Base-by-base conservation (phyloP, 2,888 invertebrate genomes). In the Standfussiana lucernea region DNA sequence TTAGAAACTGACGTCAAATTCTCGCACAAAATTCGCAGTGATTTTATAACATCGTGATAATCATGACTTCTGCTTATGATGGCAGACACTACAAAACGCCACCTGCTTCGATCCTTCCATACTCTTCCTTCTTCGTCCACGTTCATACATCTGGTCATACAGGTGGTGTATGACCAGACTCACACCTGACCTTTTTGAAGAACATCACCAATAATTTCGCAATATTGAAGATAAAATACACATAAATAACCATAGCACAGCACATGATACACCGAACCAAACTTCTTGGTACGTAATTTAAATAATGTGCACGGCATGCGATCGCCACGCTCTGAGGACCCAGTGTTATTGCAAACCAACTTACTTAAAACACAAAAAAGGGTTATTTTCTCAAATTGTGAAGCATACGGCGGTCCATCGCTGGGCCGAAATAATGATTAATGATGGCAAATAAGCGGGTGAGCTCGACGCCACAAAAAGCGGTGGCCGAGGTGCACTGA, bases 371-470 rank as follows among this genome's bases (percentile, higher is more conserved):
- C 86, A 94, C 91, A 95, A 96, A 96, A 96, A 96, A 95, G 96
- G 95, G 95, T 96, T 96, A 95, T 96, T 96, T 95, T 95, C 94
- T 95, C 92, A 96, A 96, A 95, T 95, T 94, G 94, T 94, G 92
- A 93, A 91, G 92, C 93, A 92, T 92, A 93, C 94, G 89, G 88
- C 89, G 91, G 93, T 90, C 93, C 93, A 92, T 90, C 89, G 92
- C 92, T 93, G 94, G 94, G 92, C 94, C 95, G 93, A 96, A 96
- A 96, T 96, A 95, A 96, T 97, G 97, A 97, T 97, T 97, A 96
- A 97, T 97, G 97, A 95, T 95, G 91, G 93, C 93, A 97, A 97
- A 97, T 97, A 97, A 97, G 96, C 97, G 96, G 97, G 95, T 97
- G 95, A 93, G 94, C 90, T 88, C 89, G 91, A 89, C 89, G 91